Evolutionary conservation across 2,888 invertebrate genomes (phyloP), one percentile per base, ranked within the genome.

Genomic region (Epinotia bilunana): DNA sequence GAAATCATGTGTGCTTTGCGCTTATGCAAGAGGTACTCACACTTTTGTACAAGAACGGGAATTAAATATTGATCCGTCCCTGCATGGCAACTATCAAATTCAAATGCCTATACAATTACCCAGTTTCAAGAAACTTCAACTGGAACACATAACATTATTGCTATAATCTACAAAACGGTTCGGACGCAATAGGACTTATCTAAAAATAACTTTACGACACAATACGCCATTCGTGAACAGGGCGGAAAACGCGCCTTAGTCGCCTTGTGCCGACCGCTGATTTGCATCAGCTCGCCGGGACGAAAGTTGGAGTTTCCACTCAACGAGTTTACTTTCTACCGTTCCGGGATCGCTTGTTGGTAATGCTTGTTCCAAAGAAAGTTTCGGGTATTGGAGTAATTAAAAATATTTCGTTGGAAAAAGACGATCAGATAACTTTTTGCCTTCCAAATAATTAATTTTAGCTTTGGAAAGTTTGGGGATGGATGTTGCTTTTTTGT

Each of bases 351-450:
- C 65, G 72, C 53, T 68, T 60, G 65, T 53, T 65, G 33, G 67
- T 68, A 73, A 73, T 61, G 73, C 61, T 60, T 67, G 65, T 64
- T 72, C 12, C 11, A 28, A 73, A 72, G 72, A 67, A 73, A 73
- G 23, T 68, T 73, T 68, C 53, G 55, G 61, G 61, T 69, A 61
- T 73, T 43, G 67, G 39, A 68, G 67, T 68, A 73, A 73, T 73
- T 61, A 73, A 68, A 73, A 73, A 73, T 60, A 68, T 60, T 64
- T 58, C 57, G 63, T 60, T 33, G 55, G 23, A 28, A 73, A 73
- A 73, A 67, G 55, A 55, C 73, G 61, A 68, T 68, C 73, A 62
- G 73, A 49, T 57, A 73, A 73, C 33, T 65, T 60, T 65, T 72
- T 58, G 72, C 49, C 49, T 64, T 58, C 57, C n/a, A 60, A 60